phyloP scores from a whole-genome alignment of 2,113 vertebrate species.

The Eleginops maclovinus region DNA sequence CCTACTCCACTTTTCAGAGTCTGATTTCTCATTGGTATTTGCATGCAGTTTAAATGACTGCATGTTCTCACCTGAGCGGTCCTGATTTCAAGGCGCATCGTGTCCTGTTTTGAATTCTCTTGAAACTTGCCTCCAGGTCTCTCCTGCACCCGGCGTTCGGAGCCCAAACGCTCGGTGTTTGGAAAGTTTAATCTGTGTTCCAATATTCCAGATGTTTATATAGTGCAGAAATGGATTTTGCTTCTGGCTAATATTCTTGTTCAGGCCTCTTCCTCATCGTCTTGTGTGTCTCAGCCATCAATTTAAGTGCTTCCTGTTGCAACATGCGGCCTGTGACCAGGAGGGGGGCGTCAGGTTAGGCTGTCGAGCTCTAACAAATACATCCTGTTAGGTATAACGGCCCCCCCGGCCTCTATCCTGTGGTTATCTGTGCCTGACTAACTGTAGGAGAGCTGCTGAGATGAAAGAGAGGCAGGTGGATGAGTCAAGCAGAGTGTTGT shows the following conservation, averaged over 20 bases:
- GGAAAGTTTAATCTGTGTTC: constrained; percentile 64
- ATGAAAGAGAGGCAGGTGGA: neutral
- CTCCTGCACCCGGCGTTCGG: constrained; percentile 41
- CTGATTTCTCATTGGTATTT: neutral
- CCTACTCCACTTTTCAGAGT: too few species aligned
- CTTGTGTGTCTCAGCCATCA: constrained; percentile 65
- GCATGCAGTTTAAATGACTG: neutral
- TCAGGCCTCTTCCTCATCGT: constrained; percentile 58
- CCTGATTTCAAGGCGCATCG: neutral
- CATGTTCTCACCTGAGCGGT: neutral
- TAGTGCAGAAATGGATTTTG: constrained; percentile 67
- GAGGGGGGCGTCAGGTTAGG: constrained; percentile 31
- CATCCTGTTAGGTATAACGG: constrained; percentile 41
- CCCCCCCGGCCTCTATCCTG: constrained; percentile 5
- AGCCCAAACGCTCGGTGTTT: constrained; percentile 52
- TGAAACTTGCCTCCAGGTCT: constrained; percentile 44
- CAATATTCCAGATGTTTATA: constrained; percentile 76
- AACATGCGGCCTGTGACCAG: constrained; percentile 67
- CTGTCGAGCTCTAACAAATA: constrained; percentile 51
- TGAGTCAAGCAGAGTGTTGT: neutral
- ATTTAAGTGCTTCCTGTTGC: constrained; percentile 70
- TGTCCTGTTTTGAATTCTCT: constrained; percentile 39
- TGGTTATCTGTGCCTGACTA: constrained; percentile 3
- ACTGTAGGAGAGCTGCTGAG: neutral
- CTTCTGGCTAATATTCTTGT: constrained; percentile 64